phyloP scores from a whole-genome alignment of 2,888 invertebrate genomes.

The Labia minor region DNA sequence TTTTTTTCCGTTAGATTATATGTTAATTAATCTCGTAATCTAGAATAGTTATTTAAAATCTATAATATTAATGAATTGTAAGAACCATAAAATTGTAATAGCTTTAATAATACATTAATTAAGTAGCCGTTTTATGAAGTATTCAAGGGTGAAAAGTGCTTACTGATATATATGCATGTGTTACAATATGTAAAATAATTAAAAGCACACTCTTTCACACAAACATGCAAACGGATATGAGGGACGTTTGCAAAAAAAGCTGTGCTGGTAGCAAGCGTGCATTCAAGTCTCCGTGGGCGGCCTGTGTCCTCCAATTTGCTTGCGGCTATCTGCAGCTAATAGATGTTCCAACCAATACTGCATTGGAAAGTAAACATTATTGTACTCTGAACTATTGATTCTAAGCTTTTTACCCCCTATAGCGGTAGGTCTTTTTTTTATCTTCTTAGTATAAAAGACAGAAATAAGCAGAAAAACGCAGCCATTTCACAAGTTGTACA shows the following conservation, averaged over 20 bases:
- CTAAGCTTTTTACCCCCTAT: not conserved
- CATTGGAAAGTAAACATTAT: not conserved
- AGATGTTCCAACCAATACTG: not conserved
- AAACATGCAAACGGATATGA: too few relatives aligned
- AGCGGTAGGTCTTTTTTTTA: not conserved
- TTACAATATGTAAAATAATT: not conserved
- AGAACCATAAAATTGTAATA: not conserved
- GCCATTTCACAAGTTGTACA: not conserved
- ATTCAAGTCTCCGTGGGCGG: not conserved
- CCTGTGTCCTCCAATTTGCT: not conserved
- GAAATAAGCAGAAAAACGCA: conserved; percentile 13
- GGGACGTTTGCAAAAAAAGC: not conserved
- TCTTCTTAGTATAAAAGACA: not conserved
- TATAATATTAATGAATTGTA: not conserved
- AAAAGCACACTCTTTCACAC: too few relatives aligned
- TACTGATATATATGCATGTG: not conserved
- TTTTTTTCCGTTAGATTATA: not conserved
- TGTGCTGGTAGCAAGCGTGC: not conserved
- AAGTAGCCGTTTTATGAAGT: not conserved
- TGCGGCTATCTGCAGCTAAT: not conserved
- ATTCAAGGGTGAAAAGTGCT: not conserved
- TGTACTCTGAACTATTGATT: not conserved
- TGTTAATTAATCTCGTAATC: not conserved
- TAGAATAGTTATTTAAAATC: not conserved
- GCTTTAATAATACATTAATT: not conserved